Base-by-base conservation (phyloP, 2,113 vertebrate genomes). In the Columbina picui region DNA sequence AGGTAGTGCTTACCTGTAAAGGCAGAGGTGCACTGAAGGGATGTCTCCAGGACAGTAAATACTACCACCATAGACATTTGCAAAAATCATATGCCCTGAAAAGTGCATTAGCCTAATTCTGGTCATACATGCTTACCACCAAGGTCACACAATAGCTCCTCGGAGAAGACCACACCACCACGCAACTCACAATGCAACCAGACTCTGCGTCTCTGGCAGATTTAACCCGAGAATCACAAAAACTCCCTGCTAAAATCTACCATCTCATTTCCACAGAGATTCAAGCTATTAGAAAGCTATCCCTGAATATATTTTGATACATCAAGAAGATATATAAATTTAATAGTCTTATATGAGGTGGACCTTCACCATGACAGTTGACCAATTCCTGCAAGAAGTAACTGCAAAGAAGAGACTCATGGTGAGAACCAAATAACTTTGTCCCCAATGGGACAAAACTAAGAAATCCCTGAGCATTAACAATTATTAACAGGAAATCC, bases 51-150 rank as follows among this genome's bases (percentile, higher is more conserved):
- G 25, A 75, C 3, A 36, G 14, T 27, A 59, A 49, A 45, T 25
- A n/a, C 4, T 11, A 41, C 8, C 18, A 5, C n/a, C 20, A 6
- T 0, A 19, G 49, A 25, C 3, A 8, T 43, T n/a, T 61, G 5
- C 53, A 34, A 38, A 69, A 43, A 23, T 5, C 0, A 1, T 0
- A 2, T 55, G 16, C 29, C 19, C 47, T 57, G 21, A 45, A 63
- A 90, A 68, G 20, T 47, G 6, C 22, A 3, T 30, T 49, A 39
- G 5, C 6, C 5, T 70, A 45, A 32, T 47, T 64, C 57, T 76
- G 11, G 5, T 30, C 29, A 87, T 26, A 60, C 6, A 16, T 10
- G 5, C 1, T 0, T 18, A 12, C 22, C 45, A 56, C 19, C 5
- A 56, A 15, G 11, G 15, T 29, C 45, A 74, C 27, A 38, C 3